These are phyloP conservation scores for Entomobrya proxima DNA, from an alignment of 2,888 invertebrate genomes.

Conservation along the genomic window DNA sequence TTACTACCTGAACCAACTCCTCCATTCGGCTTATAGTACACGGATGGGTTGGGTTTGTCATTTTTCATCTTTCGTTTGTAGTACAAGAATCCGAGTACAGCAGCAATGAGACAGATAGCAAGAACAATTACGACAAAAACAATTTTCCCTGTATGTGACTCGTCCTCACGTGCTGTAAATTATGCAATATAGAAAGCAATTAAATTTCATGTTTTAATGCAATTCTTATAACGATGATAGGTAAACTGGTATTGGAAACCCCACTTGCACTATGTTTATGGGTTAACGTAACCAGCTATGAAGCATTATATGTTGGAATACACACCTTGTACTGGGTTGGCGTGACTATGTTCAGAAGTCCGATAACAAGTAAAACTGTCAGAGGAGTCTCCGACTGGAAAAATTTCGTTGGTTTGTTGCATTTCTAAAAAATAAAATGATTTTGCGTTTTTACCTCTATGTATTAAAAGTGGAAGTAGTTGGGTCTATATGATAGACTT, in stretches of 20 bases:
- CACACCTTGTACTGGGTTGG: too few species aligned
- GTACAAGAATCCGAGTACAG: conserved; percentile 84
- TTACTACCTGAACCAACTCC: conserved; percentile 73
- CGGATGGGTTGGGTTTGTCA: conserved; percentile 91
- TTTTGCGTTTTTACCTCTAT: too few species aligned
- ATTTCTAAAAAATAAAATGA: conserved; percentile 40
- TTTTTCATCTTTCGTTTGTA: conserved; percentile 88
- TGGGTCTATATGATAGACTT: too few species aligned
- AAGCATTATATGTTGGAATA: too few species aligned
- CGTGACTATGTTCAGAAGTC: too few species aligned
- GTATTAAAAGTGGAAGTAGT: too few species aligned
- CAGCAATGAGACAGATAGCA: conserved; percentile 82
- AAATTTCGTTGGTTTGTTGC: conserved; percentile 71
- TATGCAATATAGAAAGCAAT: background rate
- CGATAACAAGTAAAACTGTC: conserved; percentile 40
- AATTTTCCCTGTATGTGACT: conserved; percentile 79
- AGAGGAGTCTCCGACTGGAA: conserved; percentile 34
- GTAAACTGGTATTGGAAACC: too few species aligned
- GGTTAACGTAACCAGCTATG: too few species aligned
- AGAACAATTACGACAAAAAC: conserved; percentile 84
- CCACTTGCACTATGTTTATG: too few species aligned
- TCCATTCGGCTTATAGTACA: conserved; percentile 90
- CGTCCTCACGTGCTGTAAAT: conserved; percentile 47
- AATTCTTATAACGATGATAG: too few species aligned
- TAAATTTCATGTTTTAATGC: too few species aligned